phyloP scores from a whole-genome alignment of 2,888 invertebrate species.

The Homarus gammarus region DNA sequence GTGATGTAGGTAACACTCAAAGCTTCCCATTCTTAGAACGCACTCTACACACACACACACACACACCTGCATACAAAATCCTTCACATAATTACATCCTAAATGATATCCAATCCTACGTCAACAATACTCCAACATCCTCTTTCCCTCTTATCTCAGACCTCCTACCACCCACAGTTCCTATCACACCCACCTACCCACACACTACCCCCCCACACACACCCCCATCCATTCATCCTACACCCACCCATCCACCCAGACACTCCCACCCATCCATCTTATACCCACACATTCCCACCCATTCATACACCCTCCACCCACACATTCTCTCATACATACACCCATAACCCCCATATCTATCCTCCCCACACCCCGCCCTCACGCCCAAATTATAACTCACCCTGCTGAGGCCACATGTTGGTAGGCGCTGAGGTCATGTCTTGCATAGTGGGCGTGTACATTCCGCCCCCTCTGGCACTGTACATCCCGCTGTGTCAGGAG shows the following conservation, averaged over 20 bases:
- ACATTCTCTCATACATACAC: neutral
- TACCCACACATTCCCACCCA: neutral
- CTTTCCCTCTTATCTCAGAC: no score
- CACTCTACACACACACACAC: neutral
- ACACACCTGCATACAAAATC: neutral
- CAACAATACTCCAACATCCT: no score
- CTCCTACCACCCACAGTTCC: no score
- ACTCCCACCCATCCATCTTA: neutral
- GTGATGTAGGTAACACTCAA: no score
- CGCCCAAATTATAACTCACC: constrained; percentile 16
- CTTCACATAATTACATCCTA: no score
- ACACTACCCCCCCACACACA: neutral
- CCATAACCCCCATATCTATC: no score
- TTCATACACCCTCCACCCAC: no score
- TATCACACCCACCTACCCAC: no score
- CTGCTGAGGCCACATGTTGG: constrained; percentile 56
- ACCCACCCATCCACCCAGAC: neutral
- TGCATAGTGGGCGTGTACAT: constrained; percentile 51
- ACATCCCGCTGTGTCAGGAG: constrained; percentile 40
- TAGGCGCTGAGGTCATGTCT: neutral
- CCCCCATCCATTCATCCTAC: neutral
- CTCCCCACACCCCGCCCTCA: neutral
- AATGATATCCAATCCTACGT: no score
- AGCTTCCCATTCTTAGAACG: neutral
- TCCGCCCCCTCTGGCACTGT: constrained; percentile 3